A percentile compares a stretch with the other conserved stretches of the same genome.
Conservation (phyloP, 2,888 invertebrate genomes). For the Nymphalis polychloros region DNA sequence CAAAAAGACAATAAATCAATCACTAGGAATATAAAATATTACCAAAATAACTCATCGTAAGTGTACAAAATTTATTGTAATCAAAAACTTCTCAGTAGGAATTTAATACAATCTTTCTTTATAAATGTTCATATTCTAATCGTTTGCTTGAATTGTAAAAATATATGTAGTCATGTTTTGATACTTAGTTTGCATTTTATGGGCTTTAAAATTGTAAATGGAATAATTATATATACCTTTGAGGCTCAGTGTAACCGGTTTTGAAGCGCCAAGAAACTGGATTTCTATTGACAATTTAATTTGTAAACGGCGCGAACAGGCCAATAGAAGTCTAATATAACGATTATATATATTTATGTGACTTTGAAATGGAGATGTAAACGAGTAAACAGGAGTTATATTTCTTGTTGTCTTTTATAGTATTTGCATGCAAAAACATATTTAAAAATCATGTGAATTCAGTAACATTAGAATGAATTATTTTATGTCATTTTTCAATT, state of each 20-base stretch:
- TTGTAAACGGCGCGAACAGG: slow-evolving; percentile 22
- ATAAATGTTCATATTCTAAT: too few species aligned
- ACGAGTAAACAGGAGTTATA: not conserved
- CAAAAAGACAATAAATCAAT: too few species aligned
- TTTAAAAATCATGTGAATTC: too few species aligned
- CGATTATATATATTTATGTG: slow-evolving; percentile 9
- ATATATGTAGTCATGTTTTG: not conserved
- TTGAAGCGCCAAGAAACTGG: slow-evolving; percentile 32
- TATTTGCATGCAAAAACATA: not conserved
- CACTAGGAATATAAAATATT: too few species aligned
- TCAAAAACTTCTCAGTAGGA: too few species aligned
- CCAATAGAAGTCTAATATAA: slow-evolving; percentile 22
- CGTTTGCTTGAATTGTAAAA: not conserved
- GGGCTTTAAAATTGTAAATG: not conserved
- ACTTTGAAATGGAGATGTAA: slow-evolving; percentile 3
- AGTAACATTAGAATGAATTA: too few species aligned
- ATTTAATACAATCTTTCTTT: too few species aligned
- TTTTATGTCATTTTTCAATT: too few species aligned
- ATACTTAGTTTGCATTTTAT: not conserved
- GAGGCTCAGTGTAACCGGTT: slow-evolving; percentile 35
- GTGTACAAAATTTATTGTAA: too few species aligned
- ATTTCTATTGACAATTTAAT: slow-evolving; percentile 37
- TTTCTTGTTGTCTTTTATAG: not conserved
- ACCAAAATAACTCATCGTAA: too few species aligned
- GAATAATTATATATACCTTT: not conserved